Base-by-base conservation (phyloP, 1,140 invertebrate species). In the Drosophila kohkoa region DNA sequence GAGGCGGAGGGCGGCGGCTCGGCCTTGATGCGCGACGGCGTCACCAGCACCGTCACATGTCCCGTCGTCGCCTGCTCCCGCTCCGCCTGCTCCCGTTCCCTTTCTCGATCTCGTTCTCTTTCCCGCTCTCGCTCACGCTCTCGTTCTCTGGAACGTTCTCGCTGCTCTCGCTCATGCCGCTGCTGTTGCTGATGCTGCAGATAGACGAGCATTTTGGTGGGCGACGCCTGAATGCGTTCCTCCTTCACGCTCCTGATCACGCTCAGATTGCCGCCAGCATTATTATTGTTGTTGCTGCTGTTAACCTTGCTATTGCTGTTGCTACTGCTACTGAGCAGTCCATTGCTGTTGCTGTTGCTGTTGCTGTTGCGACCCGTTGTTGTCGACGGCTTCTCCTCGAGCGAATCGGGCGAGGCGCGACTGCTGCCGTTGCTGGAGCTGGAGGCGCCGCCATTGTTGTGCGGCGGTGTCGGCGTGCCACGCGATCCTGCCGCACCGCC, bases 241-340 rank as follows among this genome's bases (percentile, higher is more conserved):
- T 92, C 91, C 43, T 91, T 92, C 3, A 92, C 90, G 3, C 86
- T 91, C 11, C 92, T 90, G 60, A 92, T 92, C 52, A 92, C 92
- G 76, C 92, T 92, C 68, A 88, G 68, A 59, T 81, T 91, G 70
- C 77, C 67, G 58, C 72, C 30, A 20, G 46, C 64, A 52, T 81
- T 25, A 25, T 25, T 25, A 25, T 25, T 70, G 30, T 1, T 68
- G 38, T 10, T 60, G 55, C 7, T 72, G 55, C 57, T 52, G 54
- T 13, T 65, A 30, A 57, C 52, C 48, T 64, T 48, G 51, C 35
- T 55, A 7, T 43, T 60, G 43, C 28, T 55, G 15, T 55, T 49
- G 8, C 51, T 68, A 7, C n/a, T 49, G 25, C 45, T 43, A 58
- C 58, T 54, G 28, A 81, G 70, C 11, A 91, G 70, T 1, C 91